Evolutionary conservation across 2,113 vertebrate species (phyloP), one percentile per base, ranked within the genome.

Genomic region (Oenanthe oenanthe): DNA sequence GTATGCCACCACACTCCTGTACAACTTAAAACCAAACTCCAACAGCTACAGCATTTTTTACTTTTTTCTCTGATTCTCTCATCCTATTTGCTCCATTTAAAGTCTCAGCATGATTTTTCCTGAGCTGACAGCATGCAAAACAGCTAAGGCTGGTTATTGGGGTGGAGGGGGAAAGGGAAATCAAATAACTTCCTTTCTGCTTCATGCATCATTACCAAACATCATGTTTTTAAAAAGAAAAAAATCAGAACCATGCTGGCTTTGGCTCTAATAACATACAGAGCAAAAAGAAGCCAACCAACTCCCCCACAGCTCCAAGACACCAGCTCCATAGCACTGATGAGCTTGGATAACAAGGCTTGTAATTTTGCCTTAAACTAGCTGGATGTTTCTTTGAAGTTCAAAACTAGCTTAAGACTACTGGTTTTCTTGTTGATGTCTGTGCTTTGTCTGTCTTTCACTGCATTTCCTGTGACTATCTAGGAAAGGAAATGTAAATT

Each of bases 401-500:
- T 75, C 36, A 57, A 84, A 81, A 87, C 36, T 50, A 92, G 61
- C 53, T 89, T 65, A 83, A 65, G 73, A 92, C 31, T 56, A 57
- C 3, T 32, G 20, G 28, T 78, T 91, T 87, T 72, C 71, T n/a
- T 51, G 18, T 28, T 65, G 34, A 68, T 61, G 40, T 40, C 36
- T 81, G 34, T 43, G 42, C 66, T 91, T 67, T 57, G 58, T 62
- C 34, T 70, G 51, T 72, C 42, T 78, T 87, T 34, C 53, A 51
- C 36, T 43, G 16, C 26, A 14, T 63, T 89, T 87, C 34, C 74
- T 89, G 50, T 51, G 32, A 94, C 58, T 61, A 61, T 61, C 61
- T 60, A 88, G 80, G 74, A 79, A 92, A 92, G 17, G 21, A 85
- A 95, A 89, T 51, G 66, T 58, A 75, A 72, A 73, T 87, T 73